Conservation (phyloP, 2,888 invertebrate species). For the Agelastica alni region DNA sequence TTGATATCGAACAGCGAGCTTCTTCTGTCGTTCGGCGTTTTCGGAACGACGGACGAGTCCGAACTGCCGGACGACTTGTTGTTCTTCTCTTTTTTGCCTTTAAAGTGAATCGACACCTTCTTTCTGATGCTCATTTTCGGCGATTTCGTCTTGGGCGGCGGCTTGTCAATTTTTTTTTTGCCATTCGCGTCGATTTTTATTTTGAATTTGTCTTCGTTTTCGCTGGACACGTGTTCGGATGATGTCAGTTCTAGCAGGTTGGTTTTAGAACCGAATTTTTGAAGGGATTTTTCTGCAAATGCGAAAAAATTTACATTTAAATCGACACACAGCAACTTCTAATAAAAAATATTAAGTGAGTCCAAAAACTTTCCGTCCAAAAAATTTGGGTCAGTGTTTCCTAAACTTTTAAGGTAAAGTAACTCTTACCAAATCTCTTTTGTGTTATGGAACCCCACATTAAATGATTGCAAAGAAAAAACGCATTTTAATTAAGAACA, state of each 20-base stretch:
- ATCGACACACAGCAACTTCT: too few species aligned
- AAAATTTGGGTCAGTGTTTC: too few species aligned
- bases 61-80: slow-evolving; percentile 35
- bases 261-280: slow-evolving; percentile 36
- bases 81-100: slow-evolving; percentile 51
- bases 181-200: slow-evolving; percentile 34
- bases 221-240: slow-evolving; percentile 43
- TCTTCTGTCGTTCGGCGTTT: slow-evolving; percentile 40
- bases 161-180: slow-evolving; percentile 30
- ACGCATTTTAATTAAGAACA: too few species aligned
- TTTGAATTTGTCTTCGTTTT: slow-evolving; percentile 52
- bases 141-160: slow-evolving; percentile 36
- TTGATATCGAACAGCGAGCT: slow-evolving; percentile 47
- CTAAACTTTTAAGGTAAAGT: too few species aligned
- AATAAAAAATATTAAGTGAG: too few species aligned
- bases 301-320: slow-evolving; percentile 1
- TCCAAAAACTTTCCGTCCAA: too few species aligned
- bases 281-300: slow-evolving; percentile 22
- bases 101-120: slow-evolving; percentile 58
- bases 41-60: slow-evolving; percentile 34
- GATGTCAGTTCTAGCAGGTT: slow-evolving; percentile 51
- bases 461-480: too few species aligned
- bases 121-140: slow-evolving; percentile 51
- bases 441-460: too few species aligned
- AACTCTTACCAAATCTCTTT: too few species aligned